A percentile compares a stretch with the other conserved stretches of the same genome.
Conservation (phyloP, 1,140 invertebrate species). For the Drosophila cardini region DNA sequence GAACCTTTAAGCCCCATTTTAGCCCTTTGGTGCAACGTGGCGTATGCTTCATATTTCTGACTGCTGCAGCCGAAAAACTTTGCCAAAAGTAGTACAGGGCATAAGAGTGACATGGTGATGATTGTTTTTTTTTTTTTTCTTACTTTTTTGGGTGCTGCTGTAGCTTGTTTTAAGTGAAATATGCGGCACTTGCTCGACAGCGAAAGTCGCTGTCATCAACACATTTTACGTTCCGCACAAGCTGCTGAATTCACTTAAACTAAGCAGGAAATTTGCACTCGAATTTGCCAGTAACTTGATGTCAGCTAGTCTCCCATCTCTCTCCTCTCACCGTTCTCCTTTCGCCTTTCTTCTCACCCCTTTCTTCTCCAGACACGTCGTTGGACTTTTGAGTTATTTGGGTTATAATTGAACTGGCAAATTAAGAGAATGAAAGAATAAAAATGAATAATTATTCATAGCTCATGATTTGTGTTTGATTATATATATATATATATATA, state of each 20-base stretch:
- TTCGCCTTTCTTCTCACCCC: not conserved
- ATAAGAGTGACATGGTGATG: not conserved
- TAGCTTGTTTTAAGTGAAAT: conserved; percentile 26
- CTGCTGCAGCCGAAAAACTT: conserved; percentile 21
- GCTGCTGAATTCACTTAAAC: conserved; percentile 32
- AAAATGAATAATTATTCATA: too few relatives aligned
- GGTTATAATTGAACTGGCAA: too few relatives aligned
- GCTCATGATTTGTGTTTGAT: too few relatives aligned
- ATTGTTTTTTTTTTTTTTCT: not conserved
- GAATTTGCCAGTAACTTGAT: conserved; percentile 13
- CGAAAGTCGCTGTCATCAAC: conserved; percentile 28
- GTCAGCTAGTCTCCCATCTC: not conserved
- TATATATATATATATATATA: too few relatives aligned
- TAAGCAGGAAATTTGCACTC: conserved; percentile 27
- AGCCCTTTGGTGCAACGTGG: conserved; percentile 5
- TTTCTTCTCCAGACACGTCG: not conserved
- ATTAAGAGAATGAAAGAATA: too few relatives aligned
- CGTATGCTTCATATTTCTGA: conserved; percentile 38
- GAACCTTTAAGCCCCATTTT: too few relatives aligned
- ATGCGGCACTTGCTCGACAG: conserved; percentile 11
- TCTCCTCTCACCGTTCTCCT: not conserved
- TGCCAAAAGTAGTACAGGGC: conserved; percentile 24
- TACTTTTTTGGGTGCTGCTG: not conserved
- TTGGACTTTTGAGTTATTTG: not conserved
- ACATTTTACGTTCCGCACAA: conserved; percentile 13